Percentiles rank a stretch among this genome's conserved stretches.
These are phyloP conservation scores for Archocentrus centrarchus DNA, from an alignment of 2,113 vertebrate species.

Conservation along the genomic window DNA sequence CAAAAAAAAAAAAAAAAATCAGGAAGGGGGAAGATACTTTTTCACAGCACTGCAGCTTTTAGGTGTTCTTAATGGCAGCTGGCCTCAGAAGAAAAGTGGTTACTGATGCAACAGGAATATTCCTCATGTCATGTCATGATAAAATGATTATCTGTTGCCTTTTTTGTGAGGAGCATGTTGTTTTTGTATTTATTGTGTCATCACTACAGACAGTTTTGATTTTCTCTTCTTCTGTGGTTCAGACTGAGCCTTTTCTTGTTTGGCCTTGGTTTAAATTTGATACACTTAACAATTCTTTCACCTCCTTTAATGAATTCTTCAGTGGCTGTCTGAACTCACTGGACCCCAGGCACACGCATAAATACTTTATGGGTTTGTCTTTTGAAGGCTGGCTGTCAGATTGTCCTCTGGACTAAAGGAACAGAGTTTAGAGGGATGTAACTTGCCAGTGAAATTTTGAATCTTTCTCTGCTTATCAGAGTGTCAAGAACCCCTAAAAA, in stretches of 20 bases:
- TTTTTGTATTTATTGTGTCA: constrained; percentile 70
- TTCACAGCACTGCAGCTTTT: neutral
- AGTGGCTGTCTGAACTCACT: constrained; percentile 78
- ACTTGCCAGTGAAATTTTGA: constrained; percentile 60
- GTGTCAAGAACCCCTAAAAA: constrained; percentile 41
- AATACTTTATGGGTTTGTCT: constrained; percentile 81
- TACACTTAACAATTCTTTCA: constrained; percentile 80
- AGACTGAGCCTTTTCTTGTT: constrained; percentile 69
- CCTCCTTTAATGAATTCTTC: constrained; percentile 82
- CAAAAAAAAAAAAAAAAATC: neutral
- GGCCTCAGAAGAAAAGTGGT: neutral
- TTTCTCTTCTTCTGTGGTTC: constrained; percentile 49
- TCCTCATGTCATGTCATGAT: constrained; percentile 26
- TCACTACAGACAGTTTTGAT: constrained; percentile 67
- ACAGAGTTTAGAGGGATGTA: constrained; percentile 67
- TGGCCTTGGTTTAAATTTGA: constrained; percentile 74
- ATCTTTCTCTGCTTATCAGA: constrained; percentile 48
- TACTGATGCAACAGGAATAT: neutral
- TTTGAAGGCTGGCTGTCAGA: constrained; percentile 81
- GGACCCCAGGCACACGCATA: constrained; percentile 76
- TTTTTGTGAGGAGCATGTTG: constrained; percentile 52
- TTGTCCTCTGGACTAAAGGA: constrained; percentile 77
- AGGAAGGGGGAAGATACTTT: neutral
- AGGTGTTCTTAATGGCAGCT: neutral
- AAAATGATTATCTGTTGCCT: constrained; percentile 40